These are phyloP conservation scores for Atherinosoma microstoma DNA, from an alignment of 2,797 vertebrate species.

Conservation along the genomic window DNA sequence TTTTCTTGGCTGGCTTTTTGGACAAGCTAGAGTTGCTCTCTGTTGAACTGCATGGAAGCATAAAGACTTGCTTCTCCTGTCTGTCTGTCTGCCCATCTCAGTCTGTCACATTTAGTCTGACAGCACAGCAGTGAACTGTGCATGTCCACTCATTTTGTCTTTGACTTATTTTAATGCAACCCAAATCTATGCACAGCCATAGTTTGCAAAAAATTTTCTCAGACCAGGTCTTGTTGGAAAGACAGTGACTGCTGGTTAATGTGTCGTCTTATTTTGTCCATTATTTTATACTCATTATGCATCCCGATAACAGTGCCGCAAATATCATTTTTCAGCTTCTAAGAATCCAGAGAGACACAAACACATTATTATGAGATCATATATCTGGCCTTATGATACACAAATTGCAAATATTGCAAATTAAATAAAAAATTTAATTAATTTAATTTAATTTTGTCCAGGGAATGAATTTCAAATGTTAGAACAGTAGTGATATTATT, in stretches of 20 bases:
- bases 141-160: background rate
- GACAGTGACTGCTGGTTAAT: slow-evolving; percentile 2
- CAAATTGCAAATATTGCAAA: slow-evolving; percentile 29
- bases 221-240: background rate
- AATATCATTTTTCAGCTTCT: background rate
- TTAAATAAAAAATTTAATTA: no score
- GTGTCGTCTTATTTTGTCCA: background rate
- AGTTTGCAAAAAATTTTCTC: background rate
- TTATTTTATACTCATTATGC: background rate
- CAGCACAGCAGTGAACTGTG: background rate
- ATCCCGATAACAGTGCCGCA: no score
- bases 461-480: no score
- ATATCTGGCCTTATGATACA: slow-evolving; percentile 1
- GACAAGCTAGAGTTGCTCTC: background rate
- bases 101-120: background rate
- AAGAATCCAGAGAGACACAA: no score
- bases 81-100: background rate
- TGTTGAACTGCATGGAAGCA: background rate
- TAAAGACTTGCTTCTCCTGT: background rate
- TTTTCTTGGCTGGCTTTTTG: background rate
- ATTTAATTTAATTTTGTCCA: no score
- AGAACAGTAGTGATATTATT: no score
- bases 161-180: background rate
- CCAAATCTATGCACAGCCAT: background rate
- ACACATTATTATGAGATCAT: no score